These are phyloP conservation scores for Carterocephalus palaemon DNA, from an alignment of 2,888 invertebrate species.

Conservation along the genomic window DNA sequence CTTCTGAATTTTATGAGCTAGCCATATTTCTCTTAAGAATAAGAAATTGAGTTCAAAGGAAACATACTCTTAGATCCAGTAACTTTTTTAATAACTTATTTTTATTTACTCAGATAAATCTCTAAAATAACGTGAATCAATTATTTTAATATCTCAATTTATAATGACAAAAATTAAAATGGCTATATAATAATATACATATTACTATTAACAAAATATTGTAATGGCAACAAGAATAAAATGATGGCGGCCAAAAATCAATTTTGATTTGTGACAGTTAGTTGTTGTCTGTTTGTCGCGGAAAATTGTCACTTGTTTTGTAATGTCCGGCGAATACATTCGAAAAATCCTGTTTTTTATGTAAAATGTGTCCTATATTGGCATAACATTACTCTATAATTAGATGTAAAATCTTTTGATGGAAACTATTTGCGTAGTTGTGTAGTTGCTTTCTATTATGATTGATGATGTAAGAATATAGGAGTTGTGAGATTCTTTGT, in stretches of 20 bases:
- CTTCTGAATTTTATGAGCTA: neutral
- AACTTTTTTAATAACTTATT: too few relatives aligned
- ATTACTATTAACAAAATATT: too few relatives aligned
- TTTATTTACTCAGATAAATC: too few relatives aligned
- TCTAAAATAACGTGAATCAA: too few relatives aligned
- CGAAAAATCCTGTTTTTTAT: conserved; percentile 14
- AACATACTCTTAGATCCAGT: too few relatives aligned
- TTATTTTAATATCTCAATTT: too few relatives aligned
- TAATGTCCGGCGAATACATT: conserved; percentile 18
- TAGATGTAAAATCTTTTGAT: conserved; percentile 11
- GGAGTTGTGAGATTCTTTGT: conserved; percentile 52
- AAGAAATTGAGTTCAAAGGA: too few relatives aligned
- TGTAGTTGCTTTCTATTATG: conserved; percentile 44
- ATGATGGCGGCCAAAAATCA: conserved; percentile 75
- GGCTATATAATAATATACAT: too few relatives aligned
- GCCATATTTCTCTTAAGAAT: too few relatives aligned
- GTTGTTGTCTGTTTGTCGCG: conserved; percentile 24
- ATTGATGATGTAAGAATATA: conserved; percentile 73
- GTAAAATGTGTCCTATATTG: conserved; percentile 2
- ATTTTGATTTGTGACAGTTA: conserved; percentile 66
- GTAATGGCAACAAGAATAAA: conserved; percentile 34
- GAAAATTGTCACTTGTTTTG: conserved; percentile 19
- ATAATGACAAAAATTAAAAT: too few relatives aligned
- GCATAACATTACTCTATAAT: neutral
- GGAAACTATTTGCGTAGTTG: conserved; percentile 29